Base-by-base conservation (phyloP, 1,140 invertebrate species). In the Drosophila ironensis region DNA sequence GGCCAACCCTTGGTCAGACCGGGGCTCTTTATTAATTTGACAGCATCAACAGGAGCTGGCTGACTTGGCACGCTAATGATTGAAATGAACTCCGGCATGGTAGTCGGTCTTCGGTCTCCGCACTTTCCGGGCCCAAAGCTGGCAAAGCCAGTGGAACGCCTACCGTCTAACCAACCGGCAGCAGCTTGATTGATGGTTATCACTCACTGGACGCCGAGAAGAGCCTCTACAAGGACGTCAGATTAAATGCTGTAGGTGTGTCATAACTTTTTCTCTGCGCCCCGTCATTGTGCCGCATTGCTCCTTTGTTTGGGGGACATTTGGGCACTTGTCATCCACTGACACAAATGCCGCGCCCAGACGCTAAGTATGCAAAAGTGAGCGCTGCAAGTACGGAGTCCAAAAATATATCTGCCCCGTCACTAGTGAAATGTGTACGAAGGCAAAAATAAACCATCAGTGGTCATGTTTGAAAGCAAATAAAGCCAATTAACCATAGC, bases 101-200 rank as follows among this genome's bases (percentile, higher is more conserved):
- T 19, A 14, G 30, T 28, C 38, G 37, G 28, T 25, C 28, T 25
- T 17, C 14, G 14, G 19, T 22, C 11, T 12, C 37, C 2, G 4
- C 33, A 12, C 56, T 8, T 9, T 16, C 14, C 40, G 38, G 5
- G 1, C 11, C 33, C 33, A 6, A 7, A 35, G 33, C 33, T 17
- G 70, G 37, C 70, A 64, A 84, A 78, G 63, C 80, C 80, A 78
- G 69, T 17, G 59, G 28, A 61, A 76, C 77, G 77, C 77, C 77
- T 68, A 72, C 72, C 63, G 53, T 56, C 73, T 67, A 73, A 66
- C 53, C 47, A 52, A 41, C 53, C 59, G 30, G 30, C 56, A 63
- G 59, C 63, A 69, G 80, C 78, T 84, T 87, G 82, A 87, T 87
- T 87, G 82, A 87, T 87, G 82, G 86, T 87, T 87, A 87, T 84